Evolutionary conservation across 1,140 invertebrate species (phyloP), one percentile per base, ranked within the genome.

Genomic region (Diachasma alloeum): DNA sequence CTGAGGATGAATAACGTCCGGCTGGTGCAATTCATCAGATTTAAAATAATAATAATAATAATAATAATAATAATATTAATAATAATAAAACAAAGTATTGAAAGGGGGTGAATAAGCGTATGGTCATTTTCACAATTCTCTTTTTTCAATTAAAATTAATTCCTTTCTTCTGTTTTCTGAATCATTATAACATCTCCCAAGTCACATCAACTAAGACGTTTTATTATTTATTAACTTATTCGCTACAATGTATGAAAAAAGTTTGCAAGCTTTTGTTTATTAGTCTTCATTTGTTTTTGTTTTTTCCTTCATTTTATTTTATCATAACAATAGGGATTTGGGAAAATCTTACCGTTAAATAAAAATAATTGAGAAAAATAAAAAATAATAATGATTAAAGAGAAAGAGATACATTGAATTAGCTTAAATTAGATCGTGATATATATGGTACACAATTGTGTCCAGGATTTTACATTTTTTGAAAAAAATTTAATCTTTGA

Each of bases 1-100:
- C 96, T 37, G 96, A 97, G 87, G 95, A 96, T 84, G 95, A 96
- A 91, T 96, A 93, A 91, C 72, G 67, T 19, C 74, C 56, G 48
- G 67, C 72, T 17, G 48, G 75, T 78, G 76, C 72, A 77, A 77
- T 77, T 31, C 56, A 72, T 78, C 77, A 69, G 76, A 26, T 73
- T 56, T 53, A 24, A 67, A 77, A 67, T 79, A 71, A 26, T 22
- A 13, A 68, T 44, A 77, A 76, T 77, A 26, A 70, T 56, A 37
- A 24, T 56, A 77, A 67, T 78, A 71, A 37, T 22, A 59, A 59
- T n/a, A n/a, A 68, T 76, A 26, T 72, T 53, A 36, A 24, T 56
- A 77, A 66, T 78, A 70, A 37, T 22, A 59, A 59, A 63, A 53
- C 10, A 9, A 63, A 63, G 59, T 63, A 63, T 63, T 63, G 6